Conservation (phyloP, 1,140 invertebrate genomes). For the Periplaneta americana region DNA sequence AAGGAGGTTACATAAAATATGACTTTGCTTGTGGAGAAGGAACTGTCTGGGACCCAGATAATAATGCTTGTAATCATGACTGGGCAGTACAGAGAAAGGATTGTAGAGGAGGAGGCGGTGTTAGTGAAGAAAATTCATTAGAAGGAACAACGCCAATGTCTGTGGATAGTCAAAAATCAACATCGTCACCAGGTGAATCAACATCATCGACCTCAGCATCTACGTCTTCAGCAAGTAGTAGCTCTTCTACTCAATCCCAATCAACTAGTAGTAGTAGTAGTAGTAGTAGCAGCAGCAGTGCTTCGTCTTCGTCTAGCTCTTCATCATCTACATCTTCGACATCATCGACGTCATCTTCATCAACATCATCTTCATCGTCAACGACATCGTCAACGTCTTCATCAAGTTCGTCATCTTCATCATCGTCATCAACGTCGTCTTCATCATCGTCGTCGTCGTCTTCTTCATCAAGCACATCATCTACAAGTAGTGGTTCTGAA, state of each 20-base stretch:
- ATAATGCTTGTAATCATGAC: slow-evolving; percentile 54
- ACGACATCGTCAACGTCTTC: background rate
- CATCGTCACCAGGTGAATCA: slow-evolving; percentile 21
- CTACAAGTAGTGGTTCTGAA: background rate
- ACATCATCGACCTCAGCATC: slow-evolving; percentile 24
- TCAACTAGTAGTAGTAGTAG: background rate
- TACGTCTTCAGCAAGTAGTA: slow-evolving; percentile 24
- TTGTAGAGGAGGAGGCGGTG: background rate
- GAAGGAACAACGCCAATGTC: slow-evolving; percentile 17
- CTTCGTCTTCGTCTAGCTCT: background rate
- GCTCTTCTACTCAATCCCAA: background rate
- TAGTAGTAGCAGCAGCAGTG: background rate
- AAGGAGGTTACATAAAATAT: slow-evolving; percentile 48
- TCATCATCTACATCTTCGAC: background rate
- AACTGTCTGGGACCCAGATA: slow-evolving; percentile 56
- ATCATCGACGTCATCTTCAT: background rate
- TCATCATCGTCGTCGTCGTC: background rate
- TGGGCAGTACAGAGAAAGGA: slow-evolving; percentile 29
- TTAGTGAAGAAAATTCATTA: background rate
- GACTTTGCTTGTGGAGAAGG: slow-evolving; percentile 58
- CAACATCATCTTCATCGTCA: background rate
- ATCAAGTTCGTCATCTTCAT: background rate
- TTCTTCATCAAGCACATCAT: background rate
- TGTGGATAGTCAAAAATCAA: slow-evolving; percentile 5
- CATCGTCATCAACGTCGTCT: background rate